Percentiles rank a stretch among this genome's conserved stretches.
Conservation (phyloP, 1,140 invertebrate genomes). For the Coenobita brevimanus region DNA sequence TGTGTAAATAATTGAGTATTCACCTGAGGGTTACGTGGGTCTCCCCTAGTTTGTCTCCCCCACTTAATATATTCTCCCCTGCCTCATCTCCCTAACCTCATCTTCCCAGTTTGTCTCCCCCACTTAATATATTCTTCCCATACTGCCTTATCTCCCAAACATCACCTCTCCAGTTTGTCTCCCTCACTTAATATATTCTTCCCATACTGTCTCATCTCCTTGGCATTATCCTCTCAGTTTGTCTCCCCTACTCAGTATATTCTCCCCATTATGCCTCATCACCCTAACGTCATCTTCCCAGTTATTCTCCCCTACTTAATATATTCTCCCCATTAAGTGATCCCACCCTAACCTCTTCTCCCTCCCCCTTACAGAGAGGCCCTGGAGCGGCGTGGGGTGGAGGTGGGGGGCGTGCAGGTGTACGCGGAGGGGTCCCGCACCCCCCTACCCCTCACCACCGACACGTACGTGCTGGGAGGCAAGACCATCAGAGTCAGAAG, state of each 20-base stretch:
- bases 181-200: not conserved
- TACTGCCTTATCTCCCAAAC: not conserved
- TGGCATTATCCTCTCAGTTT: not conserved
- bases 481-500: slow-evolving; percentile 45
- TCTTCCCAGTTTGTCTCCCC: not conserved
- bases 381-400: slow-evolving; percentile 52
- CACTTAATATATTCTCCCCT: no score
- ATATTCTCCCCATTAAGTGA: no score
- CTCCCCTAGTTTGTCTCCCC: not conserved
- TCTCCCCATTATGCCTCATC: not conserved
- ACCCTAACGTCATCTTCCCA: not conserved
- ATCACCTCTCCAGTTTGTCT: not conserved
- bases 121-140: not conserved
- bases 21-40: not conserved
- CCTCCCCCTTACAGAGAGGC: slow-evolving; percentile 48
- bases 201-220: no score
- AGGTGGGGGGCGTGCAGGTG: slow-evolving; percentile 39
- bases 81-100: not conserved
- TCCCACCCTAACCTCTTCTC: no score
- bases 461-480: slow-evolving; percentile 52
- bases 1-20: not conserved
- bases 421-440: slow-evolving; percentile 49
- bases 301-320: not conserved
- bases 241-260: not conserved
- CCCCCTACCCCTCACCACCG: slow-evolving; percentile 60